Percentiles rank a stretch among this genome's conserved stretches.
These are phyloP conservation scores for Gymnoscopelus microlampas DNA, from an alignment of 2,797 vertebrate genomes.

Conservation along the genomic window DNA sequence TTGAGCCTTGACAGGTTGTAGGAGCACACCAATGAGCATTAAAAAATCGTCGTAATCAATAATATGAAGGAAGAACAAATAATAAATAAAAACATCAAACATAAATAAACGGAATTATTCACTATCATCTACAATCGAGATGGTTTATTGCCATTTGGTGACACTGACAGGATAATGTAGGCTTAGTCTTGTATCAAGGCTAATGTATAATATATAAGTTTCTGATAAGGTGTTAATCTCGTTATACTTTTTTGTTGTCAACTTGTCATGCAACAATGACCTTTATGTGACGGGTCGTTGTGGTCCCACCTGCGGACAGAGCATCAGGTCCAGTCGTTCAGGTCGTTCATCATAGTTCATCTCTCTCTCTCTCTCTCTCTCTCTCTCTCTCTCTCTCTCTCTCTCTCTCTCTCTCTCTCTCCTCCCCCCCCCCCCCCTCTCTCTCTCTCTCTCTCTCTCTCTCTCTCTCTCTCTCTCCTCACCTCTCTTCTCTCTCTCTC, in stretches of 20 bases:
- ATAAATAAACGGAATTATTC: no score
- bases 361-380: slow-evolving; percentile 36
- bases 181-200: background rate
- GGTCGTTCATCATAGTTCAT: background rate
- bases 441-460: background rate
- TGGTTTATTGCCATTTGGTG: no score
- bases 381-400: background rate
- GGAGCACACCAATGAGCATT: no score
- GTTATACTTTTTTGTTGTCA: background rate
- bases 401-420: slow-evolving; percentile 1
- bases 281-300: no score
- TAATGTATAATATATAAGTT: background rate
- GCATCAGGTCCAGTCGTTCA: no score
- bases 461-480: background rate
- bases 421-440: no score
- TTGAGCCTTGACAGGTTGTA: no score
- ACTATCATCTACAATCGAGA: no score
- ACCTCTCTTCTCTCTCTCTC: slow-evolving; percentile 3
- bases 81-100: no score
- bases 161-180: background rate
- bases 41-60: no score
- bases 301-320: background rate
- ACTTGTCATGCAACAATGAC: background rate
- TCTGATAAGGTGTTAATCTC: slow-evolving; percentile 9
- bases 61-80: no score